Evolutionary conservation across 2,888 invertebrate species (phyloP).

Genomic region (Yponomeuta evonymella): DNA sequence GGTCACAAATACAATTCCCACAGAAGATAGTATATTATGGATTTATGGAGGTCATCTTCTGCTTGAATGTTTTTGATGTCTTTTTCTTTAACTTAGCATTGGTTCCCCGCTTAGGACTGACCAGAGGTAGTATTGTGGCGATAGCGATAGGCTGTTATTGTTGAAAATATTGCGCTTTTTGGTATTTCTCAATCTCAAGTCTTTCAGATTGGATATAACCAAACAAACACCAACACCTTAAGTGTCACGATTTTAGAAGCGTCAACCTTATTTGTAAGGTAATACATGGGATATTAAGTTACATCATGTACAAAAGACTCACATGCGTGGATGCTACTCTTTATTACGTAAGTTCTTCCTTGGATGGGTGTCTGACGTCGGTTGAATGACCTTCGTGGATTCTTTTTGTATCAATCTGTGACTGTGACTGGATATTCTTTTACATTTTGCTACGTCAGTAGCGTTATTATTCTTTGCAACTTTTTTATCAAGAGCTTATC

Average conservation of each 20-base stretch:
- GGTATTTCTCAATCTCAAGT: too few relatives aligned
- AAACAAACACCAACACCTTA: not conserved
- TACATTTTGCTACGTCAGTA: not conserved
- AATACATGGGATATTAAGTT: not conserved
- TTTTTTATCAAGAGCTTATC: not conserved
- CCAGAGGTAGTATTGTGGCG: too few relatives aligned
- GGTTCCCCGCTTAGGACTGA: too few relatives aligned
- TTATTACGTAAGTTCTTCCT: not conserved
- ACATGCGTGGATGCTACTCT: not conserved
- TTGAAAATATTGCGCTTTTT: too few relatives aligned
- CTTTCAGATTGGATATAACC: too few relatives aligned
- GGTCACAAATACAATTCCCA: too few relatives aligned
- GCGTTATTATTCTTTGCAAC: not conserved
- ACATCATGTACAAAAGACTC: not conserved
- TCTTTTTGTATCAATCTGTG: not conserved
- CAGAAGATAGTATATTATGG: too few relatives aligned
- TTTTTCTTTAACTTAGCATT: too few relatives aligned
- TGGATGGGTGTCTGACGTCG: not conserved
- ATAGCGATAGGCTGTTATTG: too few relatives aligned
- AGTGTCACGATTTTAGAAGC: not conserved
- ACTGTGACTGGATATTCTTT: not conserved
- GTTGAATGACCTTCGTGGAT: conserved; percentile 1
- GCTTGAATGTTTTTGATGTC: too few relatives aligned
- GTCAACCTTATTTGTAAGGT: not conserved
- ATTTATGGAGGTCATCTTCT: too few relatives aligned